phyloP scores from a whole-genome alignment of 2,113 vertebrate genomes.

The Zapornia atra region DNA sequence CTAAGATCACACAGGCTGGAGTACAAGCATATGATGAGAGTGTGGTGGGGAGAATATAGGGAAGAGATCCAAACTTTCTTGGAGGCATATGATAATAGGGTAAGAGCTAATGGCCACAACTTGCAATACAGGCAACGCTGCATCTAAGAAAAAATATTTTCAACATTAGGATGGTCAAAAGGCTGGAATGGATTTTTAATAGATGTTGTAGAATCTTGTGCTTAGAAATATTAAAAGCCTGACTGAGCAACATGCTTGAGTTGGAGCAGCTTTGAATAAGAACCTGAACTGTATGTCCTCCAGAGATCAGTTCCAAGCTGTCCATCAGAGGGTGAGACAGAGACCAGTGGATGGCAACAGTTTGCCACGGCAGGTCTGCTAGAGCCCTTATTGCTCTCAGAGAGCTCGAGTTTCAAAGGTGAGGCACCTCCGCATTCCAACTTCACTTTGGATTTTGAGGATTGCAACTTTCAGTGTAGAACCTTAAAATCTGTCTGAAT shows the following conservation, averaged over 20 bases:
- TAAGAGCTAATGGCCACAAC: background rate
- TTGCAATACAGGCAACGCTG: background rate
- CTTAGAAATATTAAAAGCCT: background rate
- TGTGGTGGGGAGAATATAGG: fast-evolving
- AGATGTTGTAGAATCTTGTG: background rate
- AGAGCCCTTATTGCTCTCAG: background rate
- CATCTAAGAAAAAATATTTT: background rate
- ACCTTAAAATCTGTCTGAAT: background rate
- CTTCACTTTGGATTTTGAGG: background rate
- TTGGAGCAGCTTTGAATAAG: background rate
- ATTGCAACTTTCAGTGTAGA: background rate
- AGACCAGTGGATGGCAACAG: background rate
- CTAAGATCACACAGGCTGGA: background rate
- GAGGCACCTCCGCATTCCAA: background rate
- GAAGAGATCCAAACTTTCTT: background rate
- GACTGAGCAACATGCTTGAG: background rate
- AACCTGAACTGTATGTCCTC: background rate
- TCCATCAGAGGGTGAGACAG: background rate
- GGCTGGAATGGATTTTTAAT: background rate
- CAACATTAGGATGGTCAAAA: background rate
- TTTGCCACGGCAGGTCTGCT: background rate
- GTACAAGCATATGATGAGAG: background rate
- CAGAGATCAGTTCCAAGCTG: background rate
- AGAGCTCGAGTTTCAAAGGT: background rate
- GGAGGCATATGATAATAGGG: background rate